Conservation (phyloP, 2,113 vertebrate species). For the Prinia subflava region DNA sequence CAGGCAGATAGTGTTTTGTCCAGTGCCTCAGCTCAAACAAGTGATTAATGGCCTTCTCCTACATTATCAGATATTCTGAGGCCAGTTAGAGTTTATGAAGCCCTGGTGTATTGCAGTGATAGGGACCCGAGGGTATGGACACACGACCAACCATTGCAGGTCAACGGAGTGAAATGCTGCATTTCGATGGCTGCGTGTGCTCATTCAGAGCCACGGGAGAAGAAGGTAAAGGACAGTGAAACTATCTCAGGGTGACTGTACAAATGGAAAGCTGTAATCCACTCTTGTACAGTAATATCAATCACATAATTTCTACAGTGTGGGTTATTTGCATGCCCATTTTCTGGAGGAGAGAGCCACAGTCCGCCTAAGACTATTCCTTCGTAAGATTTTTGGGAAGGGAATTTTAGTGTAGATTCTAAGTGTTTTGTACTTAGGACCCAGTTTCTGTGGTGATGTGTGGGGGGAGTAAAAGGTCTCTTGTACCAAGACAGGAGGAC, state of each 20-base stretch:
- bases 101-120: neutral
- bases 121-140: neutral
- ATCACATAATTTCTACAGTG: fast-evolving
- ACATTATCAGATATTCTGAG: neutral
- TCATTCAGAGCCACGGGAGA: neutral
- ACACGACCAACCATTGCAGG: neutral
- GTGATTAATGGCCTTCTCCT: neutral
- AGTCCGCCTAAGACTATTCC: neutral
- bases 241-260: neutral
- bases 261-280: neutral
- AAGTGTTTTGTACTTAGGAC: neutral
- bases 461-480: neutral
- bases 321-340: neutral
- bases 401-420: fast-evolving
- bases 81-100: neutral
- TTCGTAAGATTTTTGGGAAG: neutral
- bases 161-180: neutral
- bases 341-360: neutral
- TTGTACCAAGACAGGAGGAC: neutral
- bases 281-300: neutral
- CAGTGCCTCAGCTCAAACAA: neutral
- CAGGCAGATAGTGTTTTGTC: neutral
- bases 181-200: fast-evolving
- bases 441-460: neutral
- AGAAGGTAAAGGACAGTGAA: neutral